A percentile compares a stretch with the other conserved stretches of the same genome.
Evolutionary conservation across 2,888 invertebrate genomes (phyloP).

Genomic region (Pyrocoelia pectoralis): DNA sequence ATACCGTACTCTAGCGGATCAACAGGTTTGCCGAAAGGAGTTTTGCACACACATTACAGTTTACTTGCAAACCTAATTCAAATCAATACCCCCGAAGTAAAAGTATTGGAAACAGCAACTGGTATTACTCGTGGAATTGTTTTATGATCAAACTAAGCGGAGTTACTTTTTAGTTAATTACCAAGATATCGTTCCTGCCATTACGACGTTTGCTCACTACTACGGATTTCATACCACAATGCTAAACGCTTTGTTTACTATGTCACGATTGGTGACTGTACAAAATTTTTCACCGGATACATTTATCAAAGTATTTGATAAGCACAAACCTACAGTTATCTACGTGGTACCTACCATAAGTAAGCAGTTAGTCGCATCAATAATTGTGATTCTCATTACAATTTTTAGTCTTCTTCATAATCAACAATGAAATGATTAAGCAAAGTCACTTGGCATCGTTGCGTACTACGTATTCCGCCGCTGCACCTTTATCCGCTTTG

Average conservation of each 20-base stretch:
- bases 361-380: conserved; percentile 57
- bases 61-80: conserved; percentile 60
- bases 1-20: conserved; percentile 89
- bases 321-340: conserved; percentile 68
- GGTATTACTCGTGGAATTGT: neutral
- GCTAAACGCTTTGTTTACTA: conserved; percentile 58
- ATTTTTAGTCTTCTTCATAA: neutral
- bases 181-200: conserved; percentile 72
- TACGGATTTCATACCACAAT: conserved; percentile 74
- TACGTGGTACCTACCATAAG: conserved; percentile 84
- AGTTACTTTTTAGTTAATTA: conserved; percentile 52
- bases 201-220: conserved; percentile 85
- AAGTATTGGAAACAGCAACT: conserved; percentile 15
- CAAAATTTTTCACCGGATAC: conserved; percentile 77
- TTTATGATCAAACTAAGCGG: no score
- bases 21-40: conserved; percentile 82
- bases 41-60: conserved; percentile 70
- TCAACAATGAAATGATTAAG: neutral
- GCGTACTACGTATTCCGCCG: neutral
- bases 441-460: neutral
- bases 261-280: conserved; percentile 73
- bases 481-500: neutral
- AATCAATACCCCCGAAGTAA: conserved; percentile 14
- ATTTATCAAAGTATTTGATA: conserved; percentile 71
- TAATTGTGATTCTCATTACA: neutral